Evolutionary conservation across 1,140 invertebrate species (phyloP).

Genomic region (Drosophila repletoides): DNA sequence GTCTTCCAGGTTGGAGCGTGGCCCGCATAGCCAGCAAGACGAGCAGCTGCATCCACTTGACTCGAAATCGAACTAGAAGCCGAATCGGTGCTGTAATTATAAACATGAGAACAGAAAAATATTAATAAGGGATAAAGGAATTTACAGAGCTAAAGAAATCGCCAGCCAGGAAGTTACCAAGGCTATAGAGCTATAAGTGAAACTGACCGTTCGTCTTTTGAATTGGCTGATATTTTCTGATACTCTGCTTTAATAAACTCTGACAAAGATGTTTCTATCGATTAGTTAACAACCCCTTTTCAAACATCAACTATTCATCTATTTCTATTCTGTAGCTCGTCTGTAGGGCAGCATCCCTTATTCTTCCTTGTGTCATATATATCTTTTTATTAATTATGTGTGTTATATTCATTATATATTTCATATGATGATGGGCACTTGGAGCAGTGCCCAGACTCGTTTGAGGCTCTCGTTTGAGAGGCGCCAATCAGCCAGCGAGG

Average conservation of each 20-base stretch:
- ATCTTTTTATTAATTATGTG: too few relatives aligned
- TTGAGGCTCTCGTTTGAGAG: neutral
- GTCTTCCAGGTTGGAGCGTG: constrained; percentile 82
- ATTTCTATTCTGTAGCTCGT: too few relatives aligned
- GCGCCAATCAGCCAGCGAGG: constrained; percentile 29
- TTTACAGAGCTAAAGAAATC: neutral
- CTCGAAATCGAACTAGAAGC: constrained; percentile 77
- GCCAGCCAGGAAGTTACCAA: too few relatives aligned
- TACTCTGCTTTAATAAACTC: too few relatives aligned
- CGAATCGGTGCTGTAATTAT: constrained; percentile 56
- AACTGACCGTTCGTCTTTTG: too few relatives aligned
- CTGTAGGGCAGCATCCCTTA: neutral
- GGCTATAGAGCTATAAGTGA: too few relatives aligned
- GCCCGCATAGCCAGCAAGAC: constrained; percentile 58
- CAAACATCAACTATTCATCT: neutral
- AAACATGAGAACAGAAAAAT: neutral
- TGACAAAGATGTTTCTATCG: too few relatives aligned
- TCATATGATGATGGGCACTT: constrained; percentile 6
- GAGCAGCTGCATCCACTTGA: constrained; percentile 75
- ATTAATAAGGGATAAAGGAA: neutral
- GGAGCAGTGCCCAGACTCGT: neutral
- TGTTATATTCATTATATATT: constrained; percentile 21
- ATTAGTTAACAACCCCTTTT: constrained; percentile 4
- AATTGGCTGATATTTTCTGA: too few relatives aligned
- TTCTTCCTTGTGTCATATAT: neutral